Evolutionary conservation across 2,113 vertebrate species (phyloP), one percentile per base, ranked within the genome.

Genomic region (Athene noctua): DNA sequence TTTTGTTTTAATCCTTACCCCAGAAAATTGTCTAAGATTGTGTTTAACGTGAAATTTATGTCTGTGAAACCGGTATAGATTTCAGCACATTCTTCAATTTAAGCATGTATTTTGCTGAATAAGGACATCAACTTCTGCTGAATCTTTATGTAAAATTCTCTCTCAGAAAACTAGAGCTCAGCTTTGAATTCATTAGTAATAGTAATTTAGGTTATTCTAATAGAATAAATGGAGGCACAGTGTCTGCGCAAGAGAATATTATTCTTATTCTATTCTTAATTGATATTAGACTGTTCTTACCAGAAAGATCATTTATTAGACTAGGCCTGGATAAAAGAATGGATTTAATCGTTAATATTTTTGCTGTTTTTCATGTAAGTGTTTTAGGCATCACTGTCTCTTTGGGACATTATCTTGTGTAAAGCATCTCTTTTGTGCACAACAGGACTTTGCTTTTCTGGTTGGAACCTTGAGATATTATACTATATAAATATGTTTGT

Each of bases 141-240:
- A 85, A 72, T 58, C 34, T 75, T 68, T 80, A 38, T 51, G 42
- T 46, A 79, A 75, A 91, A 59, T 88, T 85, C 62, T 62, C 46
- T 94, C 49, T 87, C 19, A 23, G 80, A 94, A 95, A 91, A 66
- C 49, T 23, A 62, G 58, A 47, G 14, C 74, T 95, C 54, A 38
- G 87, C 75, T 96, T 88, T 89, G 68, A 94, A 80, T 91, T 80
- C 71, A 91, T 95, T 91, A 94, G 67, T 57, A 68, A 44, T 27
- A 84, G 30, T 72, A 82, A 92, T 94, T 92, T 79, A 80, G 51
- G 58, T 72, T 92, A 77, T 89, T 94, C 42, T 82, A 62, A 62
- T 68, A 32, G 27, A 72, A 89, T 77, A 87, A 93, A 72, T 54
- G 57, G 79, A 94, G 54, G 42, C 22, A n/a, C 16, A 26, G 6